Conservation (phyloP, 1,140 invertebrate species). For the Artemia franciscana region DNA sequence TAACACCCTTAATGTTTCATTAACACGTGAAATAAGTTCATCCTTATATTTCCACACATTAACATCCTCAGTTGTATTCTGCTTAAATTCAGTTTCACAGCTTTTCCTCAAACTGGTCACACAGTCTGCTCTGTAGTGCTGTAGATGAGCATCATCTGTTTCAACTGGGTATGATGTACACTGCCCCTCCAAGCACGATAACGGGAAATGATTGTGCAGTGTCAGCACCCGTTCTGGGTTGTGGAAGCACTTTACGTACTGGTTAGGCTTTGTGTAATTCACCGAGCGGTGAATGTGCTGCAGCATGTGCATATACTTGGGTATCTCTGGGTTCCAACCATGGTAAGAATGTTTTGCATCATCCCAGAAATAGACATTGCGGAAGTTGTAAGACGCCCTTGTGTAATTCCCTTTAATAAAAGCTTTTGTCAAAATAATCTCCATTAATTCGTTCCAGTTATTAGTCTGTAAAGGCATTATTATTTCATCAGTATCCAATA, state of each 20-base stretch:
- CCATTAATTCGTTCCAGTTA: conserved; percentile 57
- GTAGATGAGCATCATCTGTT: conserved; percentile 57
- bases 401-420: conserved; percentile 41
- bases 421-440: conserved; percentile 38
- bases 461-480: conserved; percentile 63
- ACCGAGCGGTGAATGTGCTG: conserved; percentile 71
- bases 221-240: conserved; percentile 67
- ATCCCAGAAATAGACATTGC: conserved; percentile 85
- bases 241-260: conserved; percentile 84
- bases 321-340: conserved; percentile 55
- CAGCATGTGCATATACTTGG: conserved; percentile 76
- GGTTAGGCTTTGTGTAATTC: conserved; percentile 77
- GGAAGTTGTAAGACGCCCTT: conserved; percentile 61
- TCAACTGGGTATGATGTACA: conserved; percentile 69
- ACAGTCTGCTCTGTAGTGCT: conserved; percentile 80
- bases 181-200: conserved; percentile 57
- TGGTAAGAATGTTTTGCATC: conserved; percentile 50
- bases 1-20: conserved; percentile 38
- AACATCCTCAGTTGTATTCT: conserved; percentile 56
- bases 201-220: conserved; percentile 75
- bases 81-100: conserved; percentile 49
- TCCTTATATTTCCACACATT: conserved; percentile 70
- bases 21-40: conserved; percentile 38
- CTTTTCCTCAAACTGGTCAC: conserved; percentile 64
- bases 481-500: conserved; percentile 81